Evolutionary conservation across 2,888 invertebrate species (phyloP).

Genomic region (Agrochola macilenta): DNA sequence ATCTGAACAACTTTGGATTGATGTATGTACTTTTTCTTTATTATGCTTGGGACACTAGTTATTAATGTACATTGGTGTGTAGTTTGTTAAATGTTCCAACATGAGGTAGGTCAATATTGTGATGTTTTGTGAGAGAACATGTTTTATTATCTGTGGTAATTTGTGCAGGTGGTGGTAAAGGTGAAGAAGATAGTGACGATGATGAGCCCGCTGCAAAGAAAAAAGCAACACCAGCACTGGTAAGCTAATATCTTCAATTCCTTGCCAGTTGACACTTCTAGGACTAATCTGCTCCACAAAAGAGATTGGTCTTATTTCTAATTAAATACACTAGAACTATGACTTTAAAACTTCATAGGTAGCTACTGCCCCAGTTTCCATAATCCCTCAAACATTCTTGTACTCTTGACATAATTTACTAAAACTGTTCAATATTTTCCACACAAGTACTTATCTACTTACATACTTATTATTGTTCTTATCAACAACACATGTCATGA

Average conservation of each 20-base stretch:
- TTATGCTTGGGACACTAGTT: slow-evolving; percentile 83
- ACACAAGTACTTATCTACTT: background rate
- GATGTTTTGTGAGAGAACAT: slow-evolving; percentile 6
- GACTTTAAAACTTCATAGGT: background rate
- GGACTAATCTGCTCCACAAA: background rate
- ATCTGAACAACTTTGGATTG: slow-evolving; percentile 80
- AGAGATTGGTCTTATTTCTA: background rate
- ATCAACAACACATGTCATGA: slow-evolving; percentile 26
- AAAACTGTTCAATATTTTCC: background rate
- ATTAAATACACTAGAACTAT: background rate
- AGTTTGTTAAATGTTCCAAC: slow-evolving; percentile 74
- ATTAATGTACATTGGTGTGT: slow-evolving; percentile 83
- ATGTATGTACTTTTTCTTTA: slow-evolving; percentile 85
- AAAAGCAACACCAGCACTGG: slow-evolving; percentile 91
- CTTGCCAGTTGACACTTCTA: background rate
- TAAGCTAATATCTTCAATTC: slow-evolving; percentile 68
- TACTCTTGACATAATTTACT: background rate
- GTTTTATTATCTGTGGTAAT: slow-evolving; percentile 38
- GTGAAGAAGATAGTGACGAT: slow-evolving; percentile 95
- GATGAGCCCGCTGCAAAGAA: slow-evolving; percentile 96
- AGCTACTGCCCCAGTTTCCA: background rate
- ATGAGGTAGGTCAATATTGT: slow-evolving; percentile 66
- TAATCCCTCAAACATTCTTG: background rate
- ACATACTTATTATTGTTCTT: slow-evolving; percentile 29
- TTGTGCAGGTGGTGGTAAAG: slow-evolving; percentile 91